Evolutionary conservation across 2,797 vertebrate species (phyloP), one percentile per base, ranked within the genome.

Genomic region (Saxicola maurus): DNA sequence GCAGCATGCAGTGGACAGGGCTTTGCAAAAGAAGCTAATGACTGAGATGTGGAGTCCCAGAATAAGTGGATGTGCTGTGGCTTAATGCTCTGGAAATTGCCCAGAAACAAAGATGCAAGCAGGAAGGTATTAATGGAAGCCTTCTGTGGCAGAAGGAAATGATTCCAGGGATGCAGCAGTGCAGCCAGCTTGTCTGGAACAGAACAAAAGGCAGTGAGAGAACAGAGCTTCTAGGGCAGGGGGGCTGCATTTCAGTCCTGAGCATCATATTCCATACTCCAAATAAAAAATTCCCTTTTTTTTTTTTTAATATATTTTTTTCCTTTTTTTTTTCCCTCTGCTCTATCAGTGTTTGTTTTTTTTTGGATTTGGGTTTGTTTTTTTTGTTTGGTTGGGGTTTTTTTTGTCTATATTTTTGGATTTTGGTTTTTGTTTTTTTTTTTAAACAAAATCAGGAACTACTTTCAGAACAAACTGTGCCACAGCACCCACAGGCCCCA

Each of bases 1-100:
- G 89, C 88, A 49, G 93, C 79, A 17, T 4, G 65, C 83, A 68
- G 81, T 40, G 91, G 95, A 92, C 66, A 17, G 53, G 86, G 90
- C 81, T 95, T 91, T 91, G 91, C 88, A 85, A 76, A 93, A 77
- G 86, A 35, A 91, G 81, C 69, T 95, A 94, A 95, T 94, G 93
- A 95, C 79, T 61, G 82, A 91, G 90, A 90, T 38, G 76, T 77
- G 93, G 90, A 95, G 94, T 93, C 94, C 86, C 79, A 69, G 88
- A 72, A 82, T 75, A 72, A 91, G 93, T 85, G 86, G 72, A 90
- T 86, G 65, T 92, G 83, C 83, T 65, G 72, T 18, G 45, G 84
- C 66, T 94, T 87, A 89, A 87, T 75, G 92, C 48, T 83, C 76
- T 92, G 95, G 82, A 94, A 95, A 91, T 81, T 56, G 92, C 89